Base-by-base conservation (phyloP, 2,113 vertebrate species). In the Dissostichus mawsoni region DNA sequence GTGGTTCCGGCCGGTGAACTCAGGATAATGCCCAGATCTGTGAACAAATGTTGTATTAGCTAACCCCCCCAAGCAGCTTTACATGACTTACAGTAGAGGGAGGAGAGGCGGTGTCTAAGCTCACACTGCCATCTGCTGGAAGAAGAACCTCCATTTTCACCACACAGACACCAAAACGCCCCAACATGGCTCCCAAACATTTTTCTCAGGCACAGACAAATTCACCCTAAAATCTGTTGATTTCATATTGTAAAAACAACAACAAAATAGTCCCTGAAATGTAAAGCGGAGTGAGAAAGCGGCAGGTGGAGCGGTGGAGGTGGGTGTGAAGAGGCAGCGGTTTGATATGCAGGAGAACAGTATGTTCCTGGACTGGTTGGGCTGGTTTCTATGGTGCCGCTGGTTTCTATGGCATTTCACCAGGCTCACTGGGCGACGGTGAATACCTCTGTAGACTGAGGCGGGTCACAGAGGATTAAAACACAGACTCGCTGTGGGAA, bases 41-140 rank as follows among this genome's bases (percentile, higher is more conserved):
- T 73, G 87, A 87, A 78, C 85, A 89, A 91, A 87, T 82, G 76
- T 63, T 67, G 78, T 75, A 75, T 88, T 84, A 84, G 78, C 87
- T 82, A 85, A 86, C 85, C 36, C 36, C 36, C 81, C 70, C 25
- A 1, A 45, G 62, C 80, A 76, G 87, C 82, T 76, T 69, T 85
- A 90, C 87, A 91, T 71, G 86, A 85, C 80, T 85, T 89, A 89
- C 88, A 92, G 88, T 85, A 86, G 59, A 61, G 52, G 0, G 3
- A 1, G 23, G 7, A 2, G 59, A 20, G 50, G 29, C 20, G 23
- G 29, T 84, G 71, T 67, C 3, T 82, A 73, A 56, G 75, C 72
- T 48, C 56, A 80, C 78, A 76, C 59, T 20, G 89, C 90, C 91
- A 76, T 52, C 91, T 92, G 85, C 84, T 84, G 91, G 86, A 17